Conservation (phyloP, 92 coral and sea anemone species). For the Palythoa caribaeorum region DNA sequence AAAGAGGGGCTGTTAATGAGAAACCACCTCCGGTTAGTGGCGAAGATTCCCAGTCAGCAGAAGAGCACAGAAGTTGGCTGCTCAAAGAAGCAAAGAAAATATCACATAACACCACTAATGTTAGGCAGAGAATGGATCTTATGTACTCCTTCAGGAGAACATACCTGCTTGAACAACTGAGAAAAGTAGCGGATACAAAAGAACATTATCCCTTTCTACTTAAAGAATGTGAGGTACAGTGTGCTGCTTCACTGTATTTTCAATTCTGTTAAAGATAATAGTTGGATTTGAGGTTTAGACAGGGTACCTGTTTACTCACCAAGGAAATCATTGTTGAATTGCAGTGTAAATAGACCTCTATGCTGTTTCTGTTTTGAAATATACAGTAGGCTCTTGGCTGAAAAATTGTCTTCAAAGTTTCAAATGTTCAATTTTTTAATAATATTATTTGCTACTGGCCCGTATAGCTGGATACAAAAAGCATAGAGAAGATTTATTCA, state of each 20-base stretch:
- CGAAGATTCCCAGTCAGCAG: slow-evolving; percentile 4
- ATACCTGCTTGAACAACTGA: neutral
- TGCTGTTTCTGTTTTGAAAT: too few species aligned
- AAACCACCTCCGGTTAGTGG: neutral
- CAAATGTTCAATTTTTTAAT: too few species aligned
- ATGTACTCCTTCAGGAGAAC: neutral
- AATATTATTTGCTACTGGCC: neutral
- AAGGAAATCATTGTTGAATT: neutral
- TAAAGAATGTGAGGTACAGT: neutral
- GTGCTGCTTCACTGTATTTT: neutral
- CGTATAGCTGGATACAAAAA: neutral
- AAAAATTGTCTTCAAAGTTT: neutral
- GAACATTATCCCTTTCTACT: neutral
- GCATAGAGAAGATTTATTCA: too few species aligned
- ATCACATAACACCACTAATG: neutral
- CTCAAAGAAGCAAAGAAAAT: neutral
- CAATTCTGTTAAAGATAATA: neutral
- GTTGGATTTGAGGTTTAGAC: neutral
- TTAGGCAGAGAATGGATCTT: slow-evolving; percentile 1
- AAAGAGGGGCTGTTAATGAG: neutral
- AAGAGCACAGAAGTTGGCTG: slow-evolving; percentile 6
- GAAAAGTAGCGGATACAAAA: neutral
- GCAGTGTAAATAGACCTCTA: neutral
- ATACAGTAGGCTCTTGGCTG: neutral
- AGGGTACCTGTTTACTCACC: neutral